A percentile compares a stretch with the other conserved stretches of the same genome.
Conservation (phyloP, 2,888 invertebrate genomes). For the Ophion ellenae region DNA sequence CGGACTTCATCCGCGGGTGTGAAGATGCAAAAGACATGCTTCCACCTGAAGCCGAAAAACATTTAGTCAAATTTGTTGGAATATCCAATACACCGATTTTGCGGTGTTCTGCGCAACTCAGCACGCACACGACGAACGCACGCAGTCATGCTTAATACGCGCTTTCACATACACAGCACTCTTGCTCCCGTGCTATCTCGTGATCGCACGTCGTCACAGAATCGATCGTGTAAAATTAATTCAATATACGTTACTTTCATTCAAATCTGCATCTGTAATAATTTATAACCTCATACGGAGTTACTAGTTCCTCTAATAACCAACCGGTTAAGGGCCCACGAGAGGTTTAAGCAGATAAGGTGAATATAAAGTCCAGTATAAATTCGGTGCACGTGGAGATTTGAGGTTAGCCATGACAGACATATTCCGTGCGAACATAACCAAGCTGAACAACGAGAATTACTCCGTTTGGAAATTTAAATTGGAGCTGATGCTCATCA, state of each 20-base stretch:
- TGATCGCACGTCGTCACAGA: not conserved
- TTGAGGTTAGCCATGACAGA: slow-evolving; percentile 56
- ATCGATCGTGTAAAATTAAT: not conserved
- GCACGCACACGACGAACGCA: not conserved
- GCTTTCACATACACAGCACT: not conserved
- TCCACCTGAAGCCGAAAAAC: too few species aligned
- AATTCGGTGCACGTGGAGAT: slow-evolving; percentile 19
- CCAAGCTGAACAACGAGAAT: slow-evolving; percentile 65
- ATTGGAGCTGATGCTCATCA: slow-evolving; percentile 41
- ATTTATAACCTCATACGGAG: not conserved
- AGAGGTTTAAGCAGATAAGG: slow-evolving; percentile 30
- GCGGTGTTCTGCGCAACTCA: not conserved
- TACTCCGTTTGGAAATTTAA: slow-evolving; percentile 60
- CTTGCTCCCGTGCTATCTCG: not conserved
- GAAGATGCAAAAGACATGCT: too few species aligned
- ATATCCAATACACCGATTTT: not conserved
- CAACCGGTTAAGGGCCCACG: slow-evolving; percentile 46
- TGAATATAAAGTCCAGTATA: slow-evolving; percentile 24
- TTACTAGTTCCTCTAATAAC: slow-evolving; percentile 5
- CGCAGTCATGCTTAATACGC: too few species aligned
- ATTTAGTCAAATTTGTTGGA: too few species aligned
- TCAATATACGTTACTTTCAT: not conserved
- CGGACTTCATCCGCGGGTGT: too few species aligned
- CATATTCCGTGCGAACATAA: slow-evolving; percentile 19
- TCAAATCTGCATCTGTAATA: not conserved